These are phyloP conservation scores for Perca schrenkii DNA, from an alignment of 2,113 vertebrate genomes.

Conservation along the genomic window DNA sequence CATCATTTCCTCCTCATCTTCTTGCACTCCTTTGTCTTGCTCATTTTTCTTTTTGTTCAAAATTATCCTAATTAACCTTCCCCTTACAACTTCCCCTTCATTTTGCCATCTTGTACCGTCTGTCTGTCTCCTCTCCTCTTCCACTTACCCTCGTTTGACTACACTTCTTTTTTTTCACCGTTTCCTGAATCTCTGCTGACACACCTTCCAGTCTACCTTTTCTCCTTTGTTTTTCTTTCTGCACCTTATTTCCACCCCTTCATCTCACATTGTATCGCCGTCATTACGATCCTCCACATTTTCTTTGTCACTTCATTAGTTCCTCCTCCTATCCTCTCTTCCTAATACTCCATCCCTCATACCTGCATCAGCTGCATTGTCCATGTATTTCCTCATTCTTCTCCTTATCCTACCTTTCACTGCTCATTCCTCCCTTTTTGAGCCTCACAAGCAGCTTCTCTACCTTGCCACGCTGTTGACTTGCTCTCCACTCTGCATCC, in stretches of 20 bases:
- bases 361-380: neutral
- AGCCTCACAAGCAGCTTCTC: conserved; percentile 7
- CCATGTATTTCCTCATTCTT: neutral
- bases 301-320: conserved; percentile 23
- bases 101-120: neutral
- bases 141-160: neutral
- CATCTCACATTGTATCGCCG: conserved; percentile 6
- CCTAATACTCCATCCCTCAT: conserved; percentile 18
- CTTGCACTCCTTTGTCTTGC: neutral
- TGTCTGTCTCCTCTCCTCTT: conserved; percentile 12
- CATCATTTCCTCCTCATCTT: conserved; percentile 20
- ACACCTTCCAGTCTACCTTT: neutral
- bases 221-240: conserved; percentile 3
- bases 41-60: conserved; percentile 26
- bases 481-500: neutral
- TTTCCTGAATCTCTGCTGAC: conserved; percentile 9
- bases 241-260: neutral
- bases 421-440: conserved; percentile 4
- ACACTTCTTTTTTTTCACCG: neutral
- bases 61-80: conserved; percentile 34
- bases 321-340: neutral
- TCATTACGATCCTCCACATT: neutral
- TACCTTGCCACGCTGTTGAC: conserved; percentile 17
- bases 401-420: neutral
- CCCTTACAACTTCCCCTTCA: neutral